phyloP scores from a whole-genome alignment of 1,140 invertebrate genomes.

The Ericerus pela region DNA sequence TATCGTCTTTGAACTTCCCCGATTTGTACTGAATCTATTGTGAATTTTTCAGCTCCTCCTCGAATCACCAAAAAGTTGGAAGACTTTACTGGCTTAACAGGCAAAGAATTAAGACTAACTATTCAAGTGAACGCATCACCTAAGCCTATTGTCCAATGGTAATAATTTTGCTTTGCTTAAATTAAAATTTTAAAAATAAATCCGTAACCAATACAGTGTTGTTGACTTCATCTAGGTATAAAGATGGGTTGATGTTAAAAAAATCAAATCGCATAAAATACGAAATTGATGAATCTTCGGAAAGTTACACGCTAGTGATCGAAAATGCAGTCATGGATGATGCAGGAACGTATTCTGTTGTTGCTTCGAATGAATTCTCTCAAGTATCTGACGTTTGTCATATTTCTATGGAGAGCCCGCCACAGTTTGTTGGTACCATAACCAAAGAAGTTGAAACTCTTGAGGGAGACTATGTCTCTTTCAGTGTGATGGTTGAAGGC shows the following conservation, averaged over 20 bases:
- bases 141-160: slow-evolving; percentile 60
- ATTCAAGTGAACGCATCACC: slow-evolving; percentile 73
- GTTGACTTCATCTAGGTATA: slow-evolving; percentile 39
- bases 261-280: slow-evolving; percentile 53
- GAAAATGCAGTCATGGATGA: slow-evolving; percentile 68
- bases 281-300: slow-evolving; percentile 41
- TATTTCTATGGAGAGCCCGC: slow-evolving; percentile 58
- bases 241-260: slow-evolving; percentile 59
- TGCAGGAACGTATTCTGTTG: slow-evolving; percentile 80
- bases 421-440: slow-evolving; percentile 51
- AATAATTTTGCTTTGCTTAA: slow-evolving; percentile 14
- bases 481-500: slow-evolving; percentile 67
- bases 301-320: slow-evolving; percentile 59
- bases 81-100: slow-evolving; percentile 44
- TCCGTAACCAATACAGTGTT: background rate
- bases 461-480: slow-evolving; percentile 62
- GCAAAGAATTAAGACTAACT: slow-evolving; percentile 50
- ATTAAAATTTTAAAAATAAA: background rate
- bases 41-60: slow-evolving; percentile 43
- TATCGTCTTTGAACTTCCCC: background rate
- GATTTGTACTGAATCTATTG: background rate
- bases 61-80: slow-evolving; percentile 61
- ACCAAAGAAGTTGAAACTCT: slow-evolving; percentile 48
- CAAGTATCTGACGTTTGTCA: slow-evolving; percentile 75
- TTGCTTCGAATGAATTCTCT: slow-evolving; percentile 76